Conservation (phyloP, 2,888 invertebrate genomes). For the Cataglyphis cursor region DNA sequence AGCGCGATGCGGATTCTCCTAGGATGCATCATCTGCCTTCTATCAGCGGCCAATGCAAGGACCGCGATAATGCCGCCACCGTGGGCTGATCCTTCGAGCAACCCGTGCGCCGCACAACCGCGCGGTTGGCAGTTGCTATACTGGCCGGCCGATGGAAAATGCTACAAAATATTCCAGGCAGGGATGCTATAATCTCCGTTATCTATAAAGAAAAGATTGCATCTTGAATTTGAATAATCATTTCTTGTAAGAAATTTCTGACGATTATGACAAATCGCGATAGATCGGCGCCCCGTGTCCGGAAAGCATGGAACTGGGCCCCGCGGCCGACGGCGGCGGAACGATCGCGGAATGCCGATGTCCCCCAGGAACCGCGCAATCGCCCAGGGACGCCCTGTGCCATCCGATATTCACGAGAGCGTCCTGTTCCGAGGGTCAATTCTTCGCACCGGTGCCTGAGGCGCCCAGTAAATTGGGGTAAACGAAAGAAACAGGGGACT, state of each 20-base stretch:
- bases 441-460: slow-evolving; percentile 91
- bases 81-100: slow-evolving; percentile 94
- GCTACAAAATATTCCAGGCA: slow-evolving; percentile 95
- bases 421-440: slow-evolving; percentile 91
- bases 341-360: slow-evolving; percentile 93
- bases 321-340: slow-evolving; percentile 88
- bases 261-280: background rate
- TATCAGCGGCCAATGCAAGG: slow-evolving; percentile 82
- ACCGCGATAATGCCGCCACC: slow-evolving; percentile 93
- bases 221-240: background rate
- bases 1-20: slow-evolving; percentile 77
- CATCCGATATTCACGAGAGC: slow-evolving; percentile 92
- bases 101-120: slow-evolving; percentile 93
- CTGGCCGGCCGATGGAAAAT: slow-evolving; percentile 94
- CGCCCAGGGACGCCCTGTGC: slow-evolving; percentile 90
- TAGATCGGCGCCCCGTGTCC: slow-evolving; percentile 93
- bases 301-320: slow-evolving; percentile 94
- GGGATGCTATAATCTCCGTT: slow-evolving; percentile 58
- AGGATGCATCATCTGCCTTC: slow-evolving; percentile 72
- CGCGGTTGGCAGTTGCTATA: slow-evolving; percentile 95
- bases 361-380: slow-evolving; percentile 93
- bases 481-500: background rate
- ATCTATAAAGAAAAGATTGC: background rate
- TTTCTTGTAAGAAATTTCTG: background rate
- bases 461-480: slow-evolving; percentile 78